A percentile compares a stretch with the other conserved stretches of the same genome.
Conservation (phyloP, 1,140 invertebrate genomes). For the Drosophila orosa region DNA sequence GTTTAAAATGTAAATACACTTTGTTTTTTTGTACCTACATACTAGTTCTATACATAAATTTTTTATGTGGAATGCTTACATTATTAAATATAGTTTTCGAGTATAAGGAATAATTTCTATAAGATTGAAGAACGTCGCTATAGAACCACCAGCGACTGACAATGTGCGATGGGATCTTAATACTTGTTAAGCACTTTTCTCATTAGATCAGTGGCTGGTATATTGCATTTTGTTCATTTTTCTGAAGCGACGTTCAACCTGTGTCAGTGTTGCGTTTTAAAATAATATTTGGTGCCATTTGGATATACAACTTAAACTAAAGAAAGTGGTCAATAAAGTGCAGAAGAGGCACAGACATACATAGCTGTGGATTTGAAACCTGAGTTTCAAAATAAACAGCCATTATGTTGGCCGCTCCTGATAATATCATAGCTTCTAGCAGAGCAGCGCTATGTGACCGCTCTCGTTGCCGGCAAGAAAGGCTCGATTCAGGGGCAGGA, state of each 20-base stretch:
- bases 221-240: too few species aligned
- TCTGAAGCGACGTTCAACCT: not conserved
- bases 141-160: not conserved
- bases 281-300: conserved; percentile 74
- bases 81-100: conserved; percentile 8
- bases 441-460: conserved; percentile 93
- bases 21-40: conserved; percentile 11
- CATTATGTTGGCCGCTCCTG: not conserved
- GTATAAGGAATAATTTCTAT: conserved; percentile 42
- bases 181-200: conserved; percentile 1
- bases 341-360: not conserved
- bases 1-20: conserved; percentile 38
- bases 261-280: conserved; percentile 33
- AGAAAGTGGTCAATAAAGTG: not conserved
- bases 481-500: conserved; percentile 94
- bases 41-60: conserved; percentile 22
- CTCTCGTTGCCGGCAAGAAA: conserved; percentile 95
- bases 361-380: not conserved
- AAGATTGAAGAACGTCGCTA: conserved; percentile 11
- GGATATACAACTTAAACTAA: conserved; percentile 13
- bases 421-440: conserved; percentile 85
- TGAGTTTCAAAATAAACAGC: not conserved
- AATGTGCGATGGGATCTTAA: conserved; percentile 5
- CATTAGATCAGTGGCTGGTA: conserved; percentile 3
- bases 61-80: conserved; percentile 43